These are phyloP conservation scores for Polymixis lichenea DNA, from an alignment of 2,888 invertebrate species.

Conservation along the genomic window DNA sequence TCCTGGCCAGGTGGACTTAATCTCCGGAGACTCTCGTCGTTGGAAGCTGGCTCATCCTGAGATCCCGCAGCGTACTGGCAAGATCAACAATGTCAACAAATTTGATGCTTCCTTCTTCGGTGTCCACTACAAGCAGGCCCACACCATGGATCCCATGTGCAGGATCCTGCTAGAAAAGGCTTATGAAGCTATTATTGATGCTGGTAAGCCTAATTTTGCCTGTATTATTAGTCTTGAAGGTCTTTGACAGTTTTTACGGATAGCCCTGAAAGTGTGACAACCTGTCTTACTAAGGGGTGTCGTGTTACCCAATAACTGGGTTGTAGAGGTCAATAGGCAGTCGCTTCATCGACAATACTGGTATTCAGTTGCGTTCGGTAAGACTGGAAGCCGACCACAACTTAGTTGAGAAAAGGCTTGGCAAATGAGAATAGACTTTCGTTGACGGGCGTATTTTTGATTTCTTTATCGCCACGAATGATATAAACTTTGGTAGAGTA, in stretches of 20 bases:
- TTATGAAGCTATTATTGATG: constrained; percentile 95
- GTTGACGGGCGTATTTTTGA: too few species aligned
- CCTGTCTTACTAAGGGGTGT: neutral
- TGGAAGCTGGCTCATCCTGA: constrained; percentile 94
- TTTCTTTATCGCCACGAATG: too few species aligned
- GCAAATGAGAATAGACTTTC: neutral
- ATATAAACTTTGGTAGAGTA: neutral
- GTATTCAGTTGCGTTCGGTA: neutral
- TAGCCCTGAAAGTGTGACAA: neutral
- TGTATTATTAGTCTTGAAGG: neutral
- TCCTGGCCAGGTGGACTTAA: constrained; percentile 93
- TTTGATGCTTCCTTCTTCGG: constrained; percentile 95
- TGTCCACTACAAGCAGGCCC: constrained; percentile 93
- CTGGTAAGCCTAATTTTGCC: constrained; percentile 81
- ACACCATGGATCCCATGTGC: constrained; percentile 95
- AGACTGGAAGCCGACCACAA: neutral
- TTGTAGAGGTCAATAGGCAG: neutral
- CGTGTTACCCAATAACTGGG: neutral
- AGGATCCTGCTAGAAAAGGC: constrained; percentile 94
- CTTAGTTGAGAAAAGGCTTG: too few species aligned
- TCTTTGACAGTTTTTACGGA: neutral
- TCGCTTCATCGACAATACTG: neutral
- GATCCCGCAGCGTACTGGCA: constrained; percentile 94
- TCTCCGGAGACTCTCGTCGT: constrained; percentile 94
- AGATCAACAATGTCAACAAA: constrained; percentile 92